Evolutionary conservation across 2,113 vertebrate genomes (phyloP), one percentile per base, ranked within the genome.

Genomic region (Rynchops niger): DNA sequence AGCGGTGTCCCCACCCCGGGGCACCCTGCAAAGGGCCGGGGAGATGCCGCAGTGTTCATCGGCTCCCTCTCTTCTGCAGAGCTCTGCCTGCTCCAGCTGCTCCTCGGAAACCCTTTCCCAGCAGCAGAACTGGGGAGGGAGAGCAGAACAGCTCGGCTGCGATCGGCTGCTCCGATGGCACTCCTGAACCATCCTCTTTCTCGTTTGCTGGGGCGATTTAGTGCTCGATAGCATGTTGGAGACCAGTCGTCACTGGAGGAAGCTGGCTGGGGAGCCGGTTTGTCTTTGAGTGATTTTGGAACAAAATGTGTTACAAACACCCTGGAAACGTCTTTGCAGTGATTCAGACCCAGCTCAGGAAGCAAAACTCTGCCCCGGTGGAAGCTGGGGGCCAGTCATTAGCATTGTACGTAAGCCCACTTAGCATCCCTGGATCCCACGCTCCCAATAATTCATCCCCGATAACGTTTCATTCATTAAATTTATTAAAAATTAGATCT

Each of bases 321-420:
- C 65, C 82, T 89, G 77, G 77, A 56, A 87, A 40, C 3, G 3
- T 66, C 81, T 94, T 47, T 20, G 42, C 34, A 15, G 90, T 23
- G 63, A 66, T 93, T 67, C 81, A 84, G 65, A 52, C 12, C 9
- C 5, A 25, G 77, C 50, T 70, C 19, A 4, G 62, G 53, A 81
- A 74, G 81, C 30, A 70, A 40, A 94, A 30, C 45, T 67, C 30
- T 40, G 34, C 29, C 34, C 36, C 25, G 4, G 45, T 4, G 21
- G 77, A 65, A 93, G 62, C 53, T 26, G 65, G 6, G 4, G n/a
- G 21, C 6, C 12, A 45, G 49, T 8, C 0, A 0, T 7, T 43
- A 15, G 17, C 0, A 0, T 25, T 4, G 1, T 32, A 10, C 5
- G 1, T 11, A 82, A 82, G 45, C 36, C 58, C 4, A 2, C 7